Conservation (phyloP, 2,113 vertebrate genomes). For the Pseudopipra pipra region DNA sequence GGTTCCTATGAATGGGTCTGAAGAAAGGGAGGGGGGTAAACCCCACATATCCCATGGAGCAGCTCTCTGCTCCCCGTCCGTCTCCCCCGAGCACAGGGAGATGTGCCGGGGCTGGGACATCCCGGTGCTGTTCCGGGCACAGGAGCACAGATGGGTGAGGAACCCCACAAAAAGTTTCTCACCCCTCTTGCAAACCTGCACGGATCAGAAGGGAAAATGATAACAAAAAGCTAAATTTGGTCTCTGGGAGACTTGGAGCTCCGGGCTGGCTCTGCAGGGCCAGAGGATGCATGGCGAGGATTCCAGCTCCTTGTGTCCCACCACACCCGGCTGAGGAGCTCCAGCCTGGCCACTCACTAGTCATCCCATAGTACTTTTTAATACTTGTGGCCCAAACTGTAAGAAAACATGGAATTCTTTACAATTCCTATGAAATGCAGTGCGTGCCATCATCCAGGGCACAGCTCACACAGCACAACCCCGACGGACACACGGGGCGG, state of each 20-base stretch:
- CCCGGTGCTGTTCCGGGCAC: fast-evolving
- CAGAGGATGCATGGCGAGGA: fast-evolving
- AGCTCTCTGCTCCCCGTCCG: background rate
- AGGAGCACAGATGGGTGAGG: fast-evolving
- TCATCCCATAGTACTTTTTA: background rate
- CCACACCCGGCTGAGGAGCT: fast-evolving
- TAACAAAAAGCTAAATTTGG: background rate
- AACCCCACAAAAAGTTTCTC: background rate
- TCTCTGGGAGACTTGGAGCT: fast-evolving
- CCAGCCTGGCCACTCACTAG: background rate
- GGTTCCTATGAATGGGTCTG: background rate
- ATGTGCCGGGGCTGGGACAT: background rate
- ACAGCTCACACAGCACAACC: fast-evolving
- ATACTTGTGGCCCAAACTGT: background rate
- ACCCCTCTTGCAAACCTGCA: fast-evolving
- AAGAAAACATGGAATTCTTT: background rate
- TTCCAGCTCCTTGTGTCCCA: background rate
- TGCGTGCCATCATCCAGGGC: fast-evolving
- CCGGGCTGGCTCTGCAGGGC: background rate
- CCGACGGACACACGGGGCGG: fast-evolving
- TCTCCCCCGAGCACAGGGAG: background rate
- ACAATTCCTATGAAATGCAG: background rate
- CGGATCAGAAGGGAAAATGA: fast-evolving
- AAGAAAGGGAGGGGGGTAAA: background rate
- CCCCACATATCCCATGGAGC: fast-evolving